A percentile compares a stretch with the other conserved stretches of the same genome.
Conservation (phyloP, 1,140 invertebrate species). For the Drosophila aff. region DNA sequence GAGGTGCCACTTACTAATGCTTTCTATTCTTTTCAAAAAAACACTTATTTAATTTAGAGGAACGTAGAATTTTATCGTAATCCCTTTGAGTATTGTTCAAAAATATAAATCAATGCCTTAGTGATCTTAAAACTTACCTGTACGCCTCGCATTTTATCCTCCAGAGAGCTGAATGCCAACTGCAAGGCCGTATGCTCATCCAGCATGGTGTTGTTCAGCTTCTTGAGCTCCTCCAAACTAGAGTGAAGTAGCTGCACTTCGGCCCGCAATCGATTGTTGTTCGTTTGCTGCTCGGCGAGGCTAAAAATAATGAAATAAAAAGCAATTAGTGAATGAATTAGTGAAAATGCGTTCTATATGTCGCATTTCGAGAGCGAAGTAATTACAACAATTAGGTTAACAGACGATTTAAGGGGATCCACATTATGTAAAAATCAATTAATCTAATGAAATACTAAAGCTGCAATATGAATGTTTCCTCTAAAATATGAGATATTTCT, state of each 20-base stretch:
- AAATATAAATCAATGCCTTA: constrained; percentile 4
- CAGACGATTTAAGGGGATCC: not conserved
- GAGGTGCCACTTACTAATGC: not conserved
- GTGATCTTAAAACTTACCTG: constrained; percentile 87
- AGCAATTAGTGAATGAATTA: not conserved
- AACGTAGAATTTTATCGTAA: constrained; percentile 20
- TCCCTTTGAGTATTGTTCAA: not conserved
- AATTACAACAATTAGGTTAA: not conserved
- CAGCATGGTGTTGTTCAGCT: constrained; percentile 93
- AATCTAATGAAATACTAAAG: not conserved
- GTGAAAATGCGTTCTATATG: not conserved
- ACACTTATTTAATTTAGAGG: constrained; percentile 23
- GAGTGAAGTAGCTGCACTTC: constrained; percentile 88
- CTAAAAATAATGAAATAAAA: constrained; percentile 85
- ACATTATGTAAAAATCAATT: not conserved
- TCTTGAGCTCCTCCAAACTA: constrained; percentile 90
- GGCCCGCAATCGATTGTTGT: constrained; percentile 88
- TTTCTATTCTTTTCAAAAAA: not conserved
- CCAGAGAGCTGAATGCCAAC: constrained; percentile 94
- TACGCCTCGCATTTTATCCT: constrained; percentile 94
- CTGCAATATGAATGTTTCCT: too few relatives aligned
- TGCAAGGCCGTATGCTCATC: constrained; percentile 98
- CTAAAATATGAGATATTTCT: not conserved
- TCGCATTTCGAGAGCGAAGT: not conserved
- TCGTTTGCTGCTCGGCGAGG: constrained; percentile 89